Conservation (phyloP, 2,797 vertebrate species). For the Myripristis jacobus region DNA sequence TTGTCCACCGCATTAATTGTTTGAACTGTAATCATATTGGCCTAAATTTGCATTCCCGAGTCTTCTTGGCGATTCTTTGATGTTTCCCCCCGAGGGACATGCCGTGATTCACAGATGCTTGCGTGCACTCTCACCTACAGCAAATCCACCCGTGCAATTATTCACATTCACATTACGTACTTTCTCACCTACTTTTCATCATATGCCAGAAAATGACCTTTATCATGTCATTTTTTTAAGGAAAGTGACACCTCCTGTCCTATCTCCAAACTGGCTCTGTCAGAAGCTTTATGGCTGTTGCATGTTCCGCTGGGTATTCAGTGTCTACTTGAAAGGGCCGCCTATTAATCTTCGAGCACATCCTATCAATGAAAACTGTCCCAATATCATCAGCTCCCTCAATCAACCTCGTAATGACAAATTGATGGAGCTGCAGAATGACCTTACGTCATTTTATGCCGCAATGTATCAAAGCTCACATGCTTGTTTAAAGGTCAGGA, state of each 20-base stretch:
- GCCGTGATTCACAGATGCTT: not conserved
- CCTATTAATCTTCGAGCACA: conserved; percentile 73
- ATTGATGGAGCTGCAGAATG: conserved; percentile 70
- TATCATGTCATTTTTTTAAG: conserved; percentile 54
- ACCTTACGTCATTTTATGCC: conserved; percentile 63
- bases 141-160: conserved; percentile 30
- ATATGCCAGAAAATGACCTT: conserved; percentile 43
- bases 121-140: conserved; percentile 31
- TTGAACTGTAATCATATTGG: conserved; percentile 30
- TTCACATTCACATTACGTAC: conserved; percentile 30
- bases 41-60: conserved; percentile 13
- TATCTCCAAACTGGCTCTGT: conserved; percentile 32
- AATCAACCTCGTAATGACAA: conserved; percentile 79
- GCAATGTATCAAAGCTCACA: conserved; percentile 29
- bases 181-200: conserved; percentile 23
- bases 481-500: conserved; percentile 62
- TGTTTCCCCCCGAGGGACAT: not conserved
- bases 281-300: conserved; percentile 60
- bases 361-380: conserved; percentile 72
- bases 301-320: conserved; percentile 54
- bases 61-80: conserved; percentile 18
- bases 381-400: conserved; percentile 69
- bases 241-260: conserved; percentile 61
- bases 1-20: conserved; percentile 26
- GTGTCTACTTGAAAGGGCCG: conserved; percentile 70